Base-by-base conservation (phyloP, 2,113 vertebrate species). In the Platichthys flesus region DNA sequence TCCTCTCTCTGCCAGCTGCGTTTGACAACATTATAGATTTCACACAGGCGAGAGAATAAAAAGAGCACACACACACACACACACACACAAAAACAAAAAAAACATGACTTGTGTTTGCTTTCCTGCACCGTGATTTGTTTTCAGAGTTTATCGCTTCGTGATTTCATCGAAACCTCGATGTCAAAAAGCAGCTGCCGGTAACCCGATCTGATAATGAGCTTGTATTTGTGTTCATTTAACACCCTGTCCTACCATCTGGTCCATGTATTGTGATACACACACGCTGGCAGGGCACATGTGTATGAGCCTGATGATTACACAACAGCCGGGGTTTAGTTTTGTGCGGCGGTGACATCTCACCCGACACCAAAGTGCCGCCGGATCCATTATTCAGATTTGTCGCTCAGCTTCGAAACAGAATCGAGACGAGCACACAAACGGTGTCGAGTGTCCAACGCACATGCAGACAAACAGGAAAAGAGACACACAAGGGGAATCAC, bases 201-300 rank as follows among this genome's bases (percentile, higher is more conserved):
- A 93, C 87, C 84, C 77, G 62, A 92, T 83, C 82, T 70, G 82
- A 82, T 90, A 88, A 88, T 86, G 78, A 87, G 82, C 52, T 47
- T 83, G 71, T 87, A 71, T 83, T 83, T 79, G 59, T 90, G 89
- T 92, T 92, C 93, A 91, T 94, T 93, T 90, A 91, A 90, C 90
- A 87, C 84, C 9, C 76, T 77, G 23, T 73, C 52, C 62, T 47
- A 72, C 93, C 94, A 94, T 94, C 93, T 94, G 94, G 67, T 89
- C 69, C 56, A 35, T 89, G 81, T 92, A 90, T 84, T 91, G 88
- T 87, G 85, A 91, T 91, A 88, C 77, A 55, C 26, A 26, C 26
- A 23, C 73, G 26, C 4, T 9, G 76, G 23, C 66, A 4, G 65
- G 57, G 76, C 91, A 89, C 67, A 78, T 87, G 88, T 78, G 85